A percentile compares a stretch with the other conserved stretches of the same genome.
These are phyloP conservation scores for Macrotus californicus DNA, from an alignment of 2,113 vertebrate species.

Conservation along the genomic window DNA sequence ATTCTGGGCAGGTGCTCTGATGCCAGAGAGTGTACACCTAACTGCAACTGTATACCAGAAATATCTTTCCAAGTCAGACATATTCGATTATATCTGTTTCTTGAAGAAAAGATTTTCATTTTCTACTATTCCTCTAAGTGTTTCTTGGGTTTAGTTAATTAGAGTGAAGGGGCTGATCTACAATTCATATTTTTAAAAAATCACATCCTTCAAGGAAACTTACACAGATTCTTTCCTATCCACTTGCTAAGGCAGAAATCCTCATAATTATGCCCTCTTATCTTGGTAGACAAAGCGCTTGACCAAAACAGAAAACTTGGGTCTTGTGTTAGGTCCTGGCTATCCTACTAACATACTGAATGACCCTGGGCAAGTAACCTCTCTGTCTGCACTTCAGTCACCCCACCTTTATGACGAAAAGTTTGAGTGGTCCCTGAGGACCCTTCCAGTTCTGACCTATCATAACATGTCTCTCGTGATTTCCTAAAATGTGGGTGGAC, in stretches of 20 bases:
- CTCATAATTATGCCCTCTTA: neutral
- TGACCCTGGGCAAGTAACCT: too few species aligned
- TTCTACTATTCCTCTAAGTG: neutral
- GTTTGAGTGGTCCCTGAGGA: neutral
- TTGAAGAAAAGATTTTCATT: neutral
- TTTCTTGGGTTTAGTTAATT: neutral
- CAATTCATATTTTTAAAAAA: neutral
- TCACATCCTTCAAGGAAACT: neutral
- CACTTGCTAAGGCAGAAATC: neutral
- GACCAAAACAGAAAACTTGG: neutral
- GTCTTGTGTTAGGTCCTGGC: neutral
- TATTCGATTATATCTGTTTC: neutral
- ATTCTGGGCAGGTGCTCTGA: neutral
- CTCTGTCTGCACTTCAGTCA: neutral
- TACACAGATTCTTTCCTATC: neutral
- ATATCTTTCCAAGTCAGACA: neutral
- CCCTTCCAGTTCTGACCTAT: neutral
- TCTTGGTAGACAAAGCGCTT: neutral
- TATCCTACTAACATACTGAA: neutral
- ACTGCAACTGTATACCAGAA: rapidly evolving
- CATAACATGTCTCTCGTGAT: neutral
- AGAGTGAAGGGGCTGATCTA: neutral
- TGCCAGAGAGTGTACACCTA: neutral
- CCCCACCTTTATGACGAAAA: neutral
- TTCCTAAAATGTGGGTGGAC: neutral